phyloP scores from a whole-genome alignment of 2,888 invertebrate species.

The Cheilosia vulpina region DNA sequence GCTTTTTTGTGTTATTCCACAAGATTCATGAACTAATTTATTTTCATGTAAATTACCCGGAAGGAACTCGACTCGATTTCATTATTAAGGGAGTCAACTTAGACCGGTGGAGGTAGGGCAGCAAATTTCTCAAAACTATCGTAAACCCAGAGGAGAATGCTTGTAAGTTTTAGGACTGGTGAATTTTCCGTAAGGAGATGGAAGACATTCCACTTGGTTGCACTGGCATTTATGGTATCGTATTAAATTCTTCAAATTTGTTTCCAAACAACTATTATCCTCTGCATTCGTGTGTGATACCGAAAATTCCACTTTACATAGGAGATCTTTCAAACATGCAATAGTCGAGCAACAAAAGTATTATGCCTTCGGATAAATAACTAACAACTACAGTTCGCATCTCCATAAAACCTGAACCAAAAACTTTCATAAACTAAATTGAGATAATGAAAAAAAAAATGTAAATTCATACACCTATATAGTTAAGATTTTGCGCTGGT shows the following conservation, averaged over 20 bases:
- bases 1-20: slow-evolving; percentile 60
- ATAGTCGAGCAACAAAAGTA: neutral
- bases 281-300: slow-evolving; percentile 42
- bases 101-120: slow-evolving; percentile 1
- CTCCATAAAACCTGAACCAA: slow-evolving; percentile 11
- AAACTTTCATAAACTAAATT: slow-evolving; percentile 27
- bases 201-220: slow-evolving; percentile 56
- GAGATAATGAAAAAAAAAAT: slow-evolving; percentile 17
- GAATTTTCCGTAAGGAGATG: slow-evolving; percentile 37
- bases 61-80: slow-evolving; percentile 44
- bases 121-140: slow-evolving; percentile 46
- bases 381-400: slow-evolving; percentile 11
- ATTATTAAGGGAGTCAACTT: slow-evolving; percentile 26
- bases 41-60: slow-evolving; percentile 62
- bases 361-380: slow-evolving; percentile 19
- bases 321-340: slow-evolving; percentile 14
- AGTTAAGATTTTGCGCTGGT: neutral
- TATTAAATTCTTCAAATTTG: slow-evolving; percentile 63
- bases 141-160: slow-evolving; percentile 35
- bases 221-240: slow-evolving; percentile 62
- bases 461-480: neutral
- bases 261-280: slow-evolving; percentile 39
- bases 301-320: slow-evolving; percentile 20
- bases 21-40: slow-evolving; percentile 57
- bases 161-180: slow-evolving; percentile 25